A percentile compares a stretch with the other conserved stretches of the same genome.
Conservation (phyloP, 2,113 vertebrate genomes). For the Mirza zaza region DNA sequence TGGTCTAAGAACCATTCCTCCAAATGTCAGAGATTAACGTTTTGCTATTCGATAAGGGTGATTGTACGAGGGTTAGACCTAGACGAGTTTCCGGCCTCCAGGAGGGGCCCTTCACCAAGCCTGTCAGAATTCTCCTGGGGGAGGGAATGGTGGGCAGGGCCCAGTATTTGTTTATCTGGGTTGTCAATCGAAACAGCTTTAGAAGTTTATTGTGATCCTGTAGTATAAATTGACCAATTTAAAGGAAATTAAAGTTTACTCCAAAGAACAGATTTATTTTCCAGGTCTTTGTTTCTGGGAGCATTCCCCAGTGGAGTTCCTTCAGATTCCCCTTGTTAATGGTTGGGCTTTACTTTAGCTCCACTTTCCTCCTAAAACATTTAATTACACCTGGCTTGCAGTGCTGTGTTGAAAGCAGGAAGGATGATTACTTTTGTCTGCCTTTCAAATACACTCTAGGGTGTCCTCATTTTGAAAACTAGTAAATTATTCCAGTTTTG, state of each 20-base stretch:
- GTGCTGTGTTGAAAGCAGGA: not conserved
- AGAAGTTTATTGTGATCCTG: slow-evolving; percentile 1
- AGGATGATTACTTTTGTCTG: slow-evolving; percentile 9
- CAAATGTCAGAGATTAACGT: not conserved
- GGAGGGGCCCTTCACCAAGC: not conserved
- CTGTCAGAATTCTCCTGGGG: not conserved
- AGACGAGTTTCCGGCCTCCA: not conserved
- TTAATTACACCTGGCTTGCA: not conserved
- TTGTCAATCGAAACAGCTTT: slow-evolving; percentile 48
- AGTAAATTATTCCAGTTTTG: slow-evolving; percentile 10
- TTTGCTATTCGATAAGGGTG: not conserved
- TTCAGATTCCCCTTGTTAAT: not conserved
- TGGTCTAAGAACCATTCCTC: not conserved
- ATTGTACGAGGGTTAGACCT: not conserved
- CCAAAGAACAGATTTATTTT: slow-evolving; percentile 19
- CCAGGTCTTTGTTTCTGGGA: not conserved
- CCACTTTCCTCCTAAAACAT: not conserved
- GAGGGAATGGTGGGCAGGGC: not conserved
- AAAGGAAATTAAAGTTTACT: slow-evolving; percentile 48
- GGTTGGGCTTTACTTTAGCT: not conserved
- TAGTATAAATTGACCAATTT: slow-evolving; percentile 53
- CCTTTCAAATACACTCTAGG: slow-evolving; percentile 30
- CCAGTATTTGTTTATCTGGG: not conserved
- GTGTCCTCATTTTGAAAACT: slow-evolving; percentile 31
- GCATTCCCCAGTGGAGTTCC: not conserved